Evolutionary conservation across 2,113 vertebrate genomes (phyloP).

Genomic region (Galbula dea): DNA sequence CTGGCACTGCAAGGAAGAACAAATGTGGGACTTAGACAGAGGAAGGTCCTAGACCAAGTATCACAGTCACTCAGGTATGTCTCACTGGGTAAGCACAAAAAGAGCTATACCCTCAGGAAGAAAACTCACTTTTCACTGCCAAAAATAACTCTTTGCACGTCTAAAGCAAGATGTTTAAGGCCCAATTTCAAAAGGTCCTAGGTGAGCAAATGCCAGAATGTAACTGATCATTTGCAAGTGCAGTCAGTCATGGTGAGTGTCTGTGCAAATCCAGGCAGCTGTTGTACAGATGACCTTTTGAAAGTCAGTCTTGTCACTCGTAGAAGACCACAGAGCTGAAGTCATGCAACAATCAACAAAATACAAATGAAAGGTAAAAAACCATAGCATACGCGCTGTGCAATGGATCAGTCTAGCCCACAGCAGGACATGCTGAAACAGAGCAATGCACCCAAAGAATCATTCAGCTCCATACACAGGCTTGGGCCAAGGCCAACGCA

Average conservation of each 20-base stretch:
- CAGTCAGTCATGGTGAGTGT: background rate
- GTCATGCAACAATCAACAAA: slow-evolving; percentile 55
- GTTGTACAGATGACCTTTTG: slow-evolving; percentile 34
- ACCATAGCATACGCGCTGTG: background rate
- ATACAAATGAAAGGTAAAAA: slow-evolving; percentile 41
- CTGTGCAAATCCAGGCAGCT: slow-evolving; percentile 2
- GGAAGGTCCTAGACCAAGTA: background rate
- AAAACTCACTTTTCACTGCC: background rate
- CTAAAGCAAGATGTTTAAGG: slow-evolving; percentile 37
- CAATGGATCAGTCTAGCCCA: slow-evolving; percentile 4
- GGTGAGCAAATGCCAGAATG: background rate
- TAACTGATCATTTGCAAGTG: background rate
- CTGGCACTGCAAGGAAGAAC: slow-evolving; percentile 83
- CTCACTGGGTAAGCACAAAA: background rate
- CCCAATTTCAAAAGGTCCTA: slow-evolving; percentile 52
- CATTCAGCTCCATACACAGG: slow-evolving; percentile 1
- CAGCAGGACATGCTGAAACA: slow-evolving; percentile 71
- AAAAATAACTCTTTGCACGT: background rate
- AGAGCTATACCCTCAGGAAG: background rate
- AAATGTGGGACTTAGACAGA: background rate
- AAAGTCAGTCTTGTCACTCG: slow-evolving; percentile 23
- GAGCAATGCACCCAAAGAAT: slow-evolving; percentile 39
- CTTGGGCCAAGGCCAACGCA: background rate
- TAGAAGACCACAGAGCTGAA: slow-evolving; percentile 10
- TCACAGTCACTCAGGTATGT: background rate